These are phyloP conservation scores for Monopis laevigella DNA, from an alignment of 2,888 invertebrate genomes.

Conservation along the genomic window DNA sequence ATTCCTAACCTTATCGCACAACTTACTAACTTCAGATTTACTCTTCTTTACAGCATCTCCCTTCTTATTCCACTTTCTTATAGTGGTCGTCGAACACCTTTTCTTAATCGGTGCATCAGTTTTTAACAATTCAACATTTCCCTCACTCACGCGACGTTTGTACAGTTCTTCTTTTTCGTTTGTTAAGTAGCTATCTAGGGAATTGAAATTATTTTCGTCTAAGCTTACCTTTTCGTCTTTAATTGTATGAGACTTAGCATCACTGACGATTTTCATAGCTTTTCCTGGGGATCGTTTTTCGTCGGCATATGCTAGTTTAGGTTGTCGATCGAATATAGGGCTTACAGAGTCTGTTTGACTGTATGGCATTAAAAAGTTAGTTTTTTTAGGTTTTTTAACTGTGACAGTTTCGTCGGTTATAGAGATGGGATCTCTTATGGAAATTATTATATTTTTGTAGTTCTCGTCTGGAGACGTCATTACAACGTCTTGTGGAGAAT, in stretches of 20 bases:
- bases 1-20: constrained; percentile 55
- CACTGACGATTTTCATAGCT: constrained; percentile 76
- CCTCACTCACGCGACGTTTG: constrained; percentile 46
- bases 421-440: constrained; percentile 45
- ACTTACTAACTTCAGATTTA: constrained; percentile 59
- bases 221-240: constrained; percentile 48
- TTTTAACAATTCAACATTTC: constrained; percentile 33
- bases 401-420: constrained; percentile 47
- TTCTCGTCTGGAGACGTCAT: constrained; percentile 59
- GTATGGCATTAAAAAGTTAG: constrained; percentile 43
- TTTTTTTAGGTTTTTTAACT: constrained; percentile 40
- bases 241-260: constrained; percentile 45
- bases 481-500: constrained; percentile 55
- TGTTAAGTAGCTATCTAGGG: constrained; percentile 66
- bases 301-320: constrained; percentile 53
- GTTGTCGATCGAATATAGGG: constrained; percentile 38
- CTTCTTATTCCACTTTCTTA: constrained; percentile 34
- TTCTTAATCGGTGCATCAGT: constrained; percentile 30
- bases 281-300: constrained; percentile 71
- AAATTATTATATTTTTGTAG: constrained; percentile 54
- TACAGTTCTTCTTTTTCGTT: constrained; percentile 48
- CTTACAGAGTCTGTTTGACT: constrained; percentile 42
- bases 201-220: constrained; percentile 39
- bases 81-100: constrained; percentile 44
- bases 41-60: constrained; percentile 48